phyloP scores from a whole-genome alignment of 2,888 invertebrate species.

The Itoplectis maculator region DNA sequence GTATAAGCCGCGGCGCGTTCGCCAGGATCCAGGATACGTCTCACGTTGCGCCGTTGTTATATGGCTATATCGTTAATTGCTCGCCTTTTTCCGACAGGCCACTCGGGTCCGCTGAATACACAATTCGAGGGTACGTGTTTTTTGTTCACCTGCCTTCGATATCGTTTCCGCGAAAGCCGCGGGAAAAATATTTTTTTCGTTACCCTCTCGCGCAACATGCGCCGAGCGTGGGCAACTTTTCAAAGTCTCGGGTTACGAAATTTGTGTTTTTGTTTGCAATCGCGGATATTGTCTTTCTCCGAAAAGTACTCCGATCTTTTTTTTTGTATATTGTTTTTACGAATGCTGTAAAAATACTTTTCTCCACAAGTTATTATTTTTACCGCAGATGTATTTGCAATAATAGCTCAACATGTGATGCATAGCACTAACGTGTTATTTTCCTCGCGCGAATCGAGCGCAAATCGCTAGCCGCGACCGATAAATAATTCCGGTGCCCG shows the following conservation, averaged over 20 bases:
- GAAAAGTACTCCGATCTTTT: neutral
- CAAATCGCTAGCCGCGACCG: no score
- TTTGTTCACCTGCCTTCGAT: no score
- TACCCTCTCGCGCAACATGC: neutral
- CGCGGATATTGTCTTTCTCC: neutral
- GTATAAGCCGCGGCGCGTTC: conserved; percentile 31
- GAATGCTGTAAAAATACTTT: no score
- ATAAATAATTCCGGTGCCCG: no score
- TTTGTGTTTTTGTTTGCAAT: neutral
- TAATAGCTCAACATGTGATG: no score
- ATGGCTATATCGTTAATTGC: conserved; percentile 32
- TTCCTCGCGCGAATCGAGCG: no score
- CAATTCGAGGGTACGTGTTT: neutral
- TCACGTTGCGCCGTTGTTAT: conserved; percentile 27
- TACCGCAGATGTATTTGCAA: no score
- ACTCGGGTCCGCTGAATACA: neutral
- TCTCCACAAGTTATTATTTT: no score
- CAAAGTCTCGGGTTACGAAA: neutral
- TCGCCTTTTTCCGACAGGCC: conserved; percentile 3
- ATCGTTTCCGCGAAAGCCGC: no score
- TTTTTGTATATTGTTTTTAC: no score
- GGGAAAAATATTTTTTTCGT: conserved; percentile 5
- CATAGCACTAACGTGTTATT: no score
- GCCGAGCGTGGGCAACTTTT: neutral
- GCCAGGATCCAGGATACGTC: no score